Conservation (phyloP, 2,888 invertebrate species). For the Drosophila greeni region DNA sequence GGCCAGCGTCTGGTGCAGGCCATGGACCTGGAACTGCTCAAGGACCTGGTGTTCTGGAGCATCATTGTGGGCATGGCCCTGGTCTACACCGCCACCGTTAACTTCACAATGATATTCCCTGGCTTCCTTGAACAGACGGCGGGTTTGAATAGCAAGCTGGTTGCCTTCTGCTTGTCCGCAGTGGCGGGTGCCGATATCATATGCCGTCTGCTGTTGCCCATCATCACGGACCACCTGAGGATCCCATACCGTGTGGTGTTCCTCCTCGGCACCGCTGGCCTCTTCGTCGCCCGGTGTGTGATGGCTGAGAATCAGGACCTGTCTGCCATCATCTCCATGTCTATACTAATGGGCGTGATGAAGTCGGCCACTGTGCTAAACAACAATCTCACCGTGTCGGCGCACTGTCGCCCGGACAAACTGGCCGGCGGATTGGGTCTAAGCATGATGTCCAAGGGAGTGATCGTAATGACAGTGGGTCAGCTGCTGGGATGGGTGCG, state of each 20-base stretch:
- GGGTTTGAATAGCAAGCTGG: slow-evolving; percentile 79
- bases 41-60: slow-evolving; percentile 83
- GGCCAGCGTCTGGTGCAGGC: slow-evolving; percentile 78
- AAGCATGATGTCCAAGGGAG: slow-evolving; percentile 86
- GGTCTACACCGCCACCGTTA: slow-evolving; percentile 84
- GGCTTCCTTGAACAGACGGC: slow-evolving; percentile 81
- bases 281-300: slow-evolving; percentile 81
- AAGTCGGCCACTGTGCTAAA: slow-evolving; percentile 87
- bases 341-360: slow-evolving; percentile 84
- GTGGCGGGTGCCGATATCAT: slow-evolving; percentile 84
- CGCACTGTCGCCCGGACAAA: slow-evolving; percentile 82
- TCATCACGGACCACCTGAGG: slow-evolving; percentile 82
- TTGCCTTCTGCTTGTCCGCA: slow-evolving; percentile 85
- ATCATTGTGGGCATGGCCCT: slow-evolving; percentile 84
- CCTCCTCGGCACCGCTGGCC: slow-evolving; percentile 82
- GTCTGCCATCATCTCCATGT: slow-evolving; percentile 80
- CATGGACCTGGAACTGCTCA: slow-evolving; percentile 83
- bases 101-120: slow-evolving; percentile 86
- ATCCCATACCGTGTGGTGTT: slow-evolving; percentile 83
- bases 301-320: slow-evolving; percentile 81
- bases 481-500: slow-evolving; percentile 83
- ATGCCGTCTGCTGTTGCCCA: slow-evolving; percentile 83
- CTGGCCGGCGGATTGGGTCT: slow-evolving; percentile 85
- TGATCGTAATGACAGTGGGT: slow-evolving; percentile 84
- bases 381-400: slow-evolving; percentile 85